phyloP scores from a whole-genome alignment of 2,113 vertebrate species.

The Brachypteracias leptosomus region DNA sequence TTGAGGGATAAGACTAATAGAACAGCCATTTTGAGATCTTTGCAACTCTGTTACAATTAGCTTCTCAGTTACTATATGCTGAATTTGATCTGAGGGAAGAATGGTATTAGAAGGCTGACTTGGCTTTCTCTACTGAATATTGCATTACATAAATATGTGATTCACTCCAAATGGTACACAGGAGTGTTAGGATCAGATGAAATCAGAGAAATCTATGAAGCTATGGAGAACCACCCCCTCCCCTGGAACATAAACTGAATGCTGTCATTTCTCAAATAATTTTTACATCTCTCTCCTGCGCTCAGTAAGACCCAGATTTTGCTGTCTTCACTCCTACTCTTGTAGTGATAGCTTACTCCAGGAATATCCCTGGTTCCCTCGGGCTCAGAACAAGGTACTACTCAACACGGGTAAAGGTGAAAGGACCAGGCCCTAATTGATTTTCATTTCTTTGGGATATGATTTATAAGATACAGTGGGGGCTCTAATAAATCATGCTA shows the following conservation, averaged over 20 bases:
- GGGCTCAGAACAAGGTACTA: neutral
- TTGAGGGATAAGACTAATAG: neutral
- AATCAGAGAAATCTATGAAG: slow-evolving; percentile 47
- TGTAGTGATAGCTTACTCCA: slow-evolving; percentile 46
- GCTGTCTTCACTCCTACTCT: slow-evolving; percentile 26
- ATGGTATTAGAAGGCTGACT: slow-evolving; percentile 52
- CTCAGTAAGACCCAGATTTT: slow-evolving; percentile 38
- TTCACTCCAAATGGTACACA: slow-evolving; percentile 56
- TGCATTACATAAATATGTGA: slow-evolving; percentile 59
- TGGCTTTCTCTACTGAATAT: slow-evolving; percentile 46
- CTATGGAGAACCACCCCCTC: slow-evolving; percentile 35
- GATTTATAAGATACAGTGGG: slow-evolving; percentile 26
- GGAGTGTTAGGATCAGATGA: neutral
- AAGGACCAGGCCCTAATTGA: neutral
- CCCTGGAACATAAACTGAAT: slow-evolving; percentile 14
- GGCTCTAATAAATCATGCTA: slow-evolving; percentile 51
- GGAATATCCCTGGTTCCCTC: neutral
- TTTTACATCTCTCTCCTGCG: slow-evolving; percentile 29
- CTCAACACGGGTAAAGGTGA: neutral
- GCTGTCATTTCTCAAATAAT: slow-evolving; percentile 38
- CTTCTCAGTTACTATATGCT: slow-evolving; percentile 19
- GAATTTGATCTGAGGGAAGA: slow-evolving; percentile 48
- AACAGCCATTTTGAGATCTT: slow-evolving; percentile 48
- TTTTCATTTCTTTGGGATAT: slow-evolving; percentile 26
- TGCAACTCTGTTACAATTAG: slow-evolving; percentile 31